Percentiles rank a stretch among this genome's conserved stretches.
These are phyloP conservation scores for Caradrina kadenii DNA, from an alignment of 2,888 invertebrate genomes.

Conservation along the genomic window DNA sequence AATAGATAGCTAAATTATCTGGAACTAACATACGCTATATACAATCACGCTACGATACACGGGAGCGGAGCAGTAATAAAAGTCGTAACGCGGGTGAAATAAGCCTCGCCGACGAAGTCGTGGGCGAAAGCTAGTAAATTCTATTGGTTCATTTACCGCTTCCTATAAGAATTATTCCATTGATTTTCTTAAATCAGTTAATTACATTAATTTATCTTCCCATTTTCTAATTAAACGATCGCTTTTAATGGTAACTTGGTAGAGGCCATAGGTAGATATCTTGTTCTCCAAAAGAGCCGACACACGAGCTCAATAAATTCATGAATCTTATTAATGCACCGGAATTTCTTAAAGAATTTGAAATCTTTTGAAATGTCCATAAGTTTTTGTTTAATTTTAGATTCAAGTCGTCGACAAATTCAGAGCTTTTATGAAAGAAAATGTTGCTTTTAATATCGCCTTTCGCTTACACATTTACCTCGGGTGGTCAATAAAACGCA, in stretches of 20 bases:
- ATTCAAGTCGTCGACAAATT: neutral
- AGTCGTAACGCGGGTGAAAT: too few species aligned
- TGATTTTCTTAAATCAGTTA: neutral
- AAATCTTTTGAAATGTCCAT: neutral
- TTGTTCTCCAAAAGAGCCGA: neutral
- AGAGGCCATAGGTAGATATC: too few species aligned
- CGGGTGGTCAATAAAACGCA: slow-evolving; percentile 57
- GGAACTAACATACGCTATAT: too few species aligned
- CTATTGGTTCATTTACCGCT: neutral
- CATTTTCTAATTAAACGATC: neutral
- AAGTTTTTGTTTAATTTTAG: slow-evolving; percentile 1
- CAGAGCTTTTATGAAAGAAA: neutral
- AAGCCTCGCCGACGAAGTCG: too few species aligned
- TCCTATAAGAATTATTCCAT: neutral
- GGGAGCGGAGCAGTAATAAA: too few species aligned
- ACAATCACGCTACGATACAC: too few species aligned
- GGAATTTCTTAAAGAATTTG: neutral
- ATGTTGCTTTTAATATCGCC: neutral
- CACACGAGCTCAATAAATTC: neutral
- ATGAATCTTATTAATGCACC: neutral
- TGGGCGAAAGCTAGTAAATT: too few species aligned
- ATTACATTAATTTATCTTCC: neutral
- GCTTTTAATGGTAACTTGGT: neutral
- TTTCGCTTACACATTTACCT: slow-evolving; percentile 50
- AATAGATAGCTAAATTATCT: too few species aligned